Base-by-base conservation (phyloP, 2,888 invertebrate species). In the Hypomecis atomaria region DNA sequence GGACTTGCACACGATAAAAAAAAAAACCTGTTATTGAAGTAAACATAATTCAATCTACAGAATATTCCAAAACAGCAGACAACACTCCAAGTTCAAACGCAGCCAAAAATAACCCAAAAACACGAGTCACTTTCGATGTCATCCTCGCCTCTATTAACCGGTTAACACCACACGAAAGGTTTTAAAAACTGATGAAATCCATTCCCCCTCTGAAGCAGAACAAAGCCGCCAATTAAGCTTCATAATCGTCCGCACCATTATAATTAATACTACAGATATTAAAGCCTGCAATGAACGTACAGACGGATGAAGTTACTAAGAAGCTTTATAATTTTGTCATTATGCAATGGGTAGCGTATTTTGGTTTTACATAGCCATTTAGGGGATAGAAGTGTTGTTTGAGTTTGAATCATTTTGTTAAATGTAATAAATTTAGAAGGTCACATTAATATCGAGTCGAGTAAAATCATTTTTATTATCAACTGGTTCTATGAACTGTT, bases 241-340 rank as follows among this genome's bases (percentile, higher is more conserved):
- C 80, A 86, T 87, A 86, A 89, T 86, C 83, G 80, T 79, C 77
- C 78, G 83, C 85, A 84, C 84, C 83, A 84, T 87, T 85, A 85
- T 84, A 87, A 89, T 87, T 86, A 89, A 88, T 86, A 87, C 84
- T 83, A 85, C 84, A 87, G 84, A 86, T 88, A 89, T 88, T 85
- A 86, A 88, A 88, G 83, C 82, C 82, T 76, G 81, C 83, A 84
- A 86, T 86, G 82, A 87, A 80, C 79, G 82, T 77, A 77, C 75
- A 76, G 73, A 23, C n/a, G 47, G 6, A 38, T 7, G 6, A 47
- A 56, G 6, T 45, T 34, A 1, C 36, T 54, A 4, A 7, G 34
- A 13, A 43, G n/a, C 5, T 44, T 40, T 10, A 40, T 33, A 10
- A 49, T 23, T 23, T 23, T 23, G 23, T 23, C 23, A 23, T 11